Conservation (phyloP, 2,113 vertebrate species). For the Gymnobelideus leadbeateri region DNA sequence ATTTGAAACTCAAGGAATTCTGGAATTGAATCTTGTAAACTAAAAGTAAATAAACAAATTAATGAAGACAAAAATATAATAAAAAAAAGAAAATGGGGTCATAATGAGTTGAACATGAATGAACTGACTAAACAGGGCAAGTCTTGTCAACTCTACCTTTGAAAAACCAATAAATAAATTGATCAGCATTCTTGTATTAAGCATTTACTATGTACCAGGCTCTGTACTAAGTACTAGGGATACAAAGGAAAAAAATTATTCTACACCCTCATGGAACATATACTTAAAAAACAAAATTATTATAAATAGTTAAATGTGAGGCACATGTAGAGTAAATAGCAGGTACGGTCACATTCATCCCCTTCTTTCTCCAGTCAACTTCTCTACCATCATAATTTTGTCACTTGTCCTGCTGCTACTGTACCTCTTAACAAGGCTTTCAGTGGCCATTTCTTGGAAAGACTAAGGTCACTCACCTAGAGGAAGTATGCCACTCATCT, state of each 20-base stretch:
- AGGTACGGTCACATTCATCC: not conserved
- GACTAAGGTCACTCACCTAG: not conserved
- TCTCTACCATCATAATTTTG: not conserved
- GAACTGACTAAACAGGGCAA: not conserved
- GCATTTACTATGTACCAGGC: no score
- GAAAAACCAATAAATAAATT: not conserved
- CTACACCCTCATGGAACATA: not conserved
- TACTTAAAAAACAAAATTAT: not conserved
- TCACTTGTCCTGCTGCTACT: not conserved
- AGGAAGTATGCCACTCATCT: not conserved
- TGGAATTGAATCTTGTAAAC: no score
- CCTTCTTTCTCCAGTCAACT: not conserved
- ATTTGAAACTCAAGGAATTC: no score
- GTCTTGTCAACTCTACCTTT: not conserved
- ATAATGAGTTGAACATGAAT: not conserved
- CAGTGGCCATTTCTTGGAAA: not conserved
- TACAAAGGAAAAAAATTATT: not conserved
- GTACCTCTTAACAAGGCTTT: not conserved
- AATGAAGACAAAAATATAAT: no score
- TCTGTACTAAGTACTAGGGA: not conserved
- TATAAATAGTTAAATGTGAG: not conserved
- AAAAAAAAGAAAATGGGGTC: not conserved
- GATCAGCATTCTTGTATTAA: not conserved
- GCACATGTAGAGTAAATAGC: not conserved
- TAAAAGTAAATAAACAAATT: no score